Evolutionary conservation across 2,113 vertebrate species (phyloP).

Genomic region (Cyprinodon tularosa): DNA sequence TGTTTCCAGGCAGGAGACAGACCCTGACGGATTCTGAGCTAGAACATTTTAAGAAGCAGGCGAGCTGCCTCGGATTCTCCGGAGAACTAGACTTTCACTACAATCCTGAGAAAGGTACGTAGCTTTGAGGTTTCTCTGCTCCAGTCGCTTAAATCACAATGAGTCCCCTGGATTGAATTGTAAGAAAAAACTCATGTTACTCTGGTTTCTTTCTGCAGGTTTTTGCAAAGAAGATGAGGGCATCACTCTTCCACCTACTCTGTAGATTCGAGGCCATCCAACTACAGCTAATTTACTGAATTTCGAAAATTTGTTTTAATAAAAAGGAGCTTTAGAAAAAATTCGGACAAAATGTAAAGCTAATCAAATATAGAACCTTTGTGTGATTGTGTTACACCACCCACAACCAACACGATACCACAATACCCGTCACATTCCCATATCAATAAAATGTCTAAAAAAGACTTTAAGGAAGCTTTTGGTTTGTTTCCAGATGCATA

Average conservation of each 20-base stretch:
- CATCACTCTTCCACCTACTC: fast-evolving
- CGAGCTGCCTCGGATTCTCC: slow-evolving; percentile 44
- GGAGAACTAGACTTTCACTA: slow-evolving; percentile 31
- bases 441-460: too few species aligned
- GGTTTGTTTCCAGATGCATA: too few species aligned
- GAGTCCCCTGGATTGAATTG: neutral
- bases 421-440: too few species aligned
- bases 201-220: slow-evolving; percentile 11
- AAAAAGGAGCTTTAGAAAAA: too few species aligned
- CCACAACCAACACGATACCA: too few species aligned
- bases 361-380: neutral
- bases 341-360: neutral
- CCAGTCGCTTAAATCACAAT: neutral
- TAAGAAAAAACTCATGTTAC: neutral
- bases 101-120: slow-evolving; percentile 31
- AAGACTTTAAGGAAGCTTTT: too few species aligned
- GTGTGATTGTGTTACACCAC: neutral
- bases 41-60: slow-evolving; percentile 49
- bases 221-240: slow-evolving; percentile 39
- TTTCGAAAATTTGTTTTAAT: neutral
- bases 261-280: neutral
- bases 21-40: slow-evolving; percentile 28
- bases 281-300: neutral
- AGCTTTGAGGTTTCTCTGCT: neutral
- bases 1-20: slow-evolving; percentile 1